phyloP scores from a whole-genome alignment of 2,797 vertebrate species.

The Chelidonichthys spinosus region DNA sequence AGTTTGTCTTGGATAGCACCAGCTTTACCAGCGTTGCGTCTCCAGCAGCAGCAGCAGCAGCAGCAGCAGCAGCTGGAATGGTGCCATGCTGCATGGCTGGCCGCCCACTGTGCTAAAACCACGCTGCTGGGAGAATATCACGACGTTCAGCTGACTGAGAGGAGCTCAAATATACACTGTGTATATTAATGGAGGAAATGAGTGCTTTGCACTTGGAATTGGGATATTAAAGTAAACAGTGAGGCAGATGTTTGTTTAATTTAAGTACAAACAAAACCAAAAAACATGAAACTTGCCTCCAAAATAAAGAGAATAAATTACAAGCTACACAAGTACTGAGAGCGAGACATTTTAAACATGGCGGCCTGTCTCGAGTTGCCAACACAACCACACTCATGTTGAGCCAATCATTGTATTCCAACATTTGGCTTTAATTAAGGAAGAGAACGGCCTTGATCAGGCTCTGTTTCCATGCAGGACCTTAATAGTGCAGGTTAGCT shows the following conservation, averaged over 20 bases:
- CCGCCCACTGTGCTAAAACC: slow-evolving; percentile 15
- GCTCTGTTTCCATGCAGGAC: not conserved
- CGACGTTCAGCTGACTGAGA: slow-evolving; percentile 6
- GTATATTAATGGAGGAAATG: not conserved
- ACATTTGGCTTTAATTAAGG: not conserved
- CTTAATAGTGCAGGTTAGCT: not conserved
- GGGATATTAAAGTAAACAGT: not conserved
- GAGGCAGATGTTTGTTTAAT: not conserved
- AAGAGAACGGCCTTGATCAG: not conserved
- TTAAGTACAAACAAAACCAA: not conserved
- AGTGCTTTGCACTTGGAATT: not conserved
- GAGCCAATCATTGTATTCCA: not conserved
- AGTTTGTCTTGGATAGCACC: not conserved
- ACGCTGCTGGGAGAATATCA: slow-evolving; percentile 13
- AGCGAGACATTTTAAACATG: not conserved
- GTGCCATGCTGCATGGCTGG: slow-evolving; percentile 14
- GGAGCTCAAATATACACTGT: not conserved
- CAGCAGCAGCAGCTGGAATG: slow-evolving; percentile 1
- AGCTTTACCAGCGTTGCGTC: not conserved
- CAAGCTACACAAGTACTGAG: not conserved
- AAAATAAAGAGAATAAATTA: not conserved
- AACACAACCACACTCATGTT: not conserved
- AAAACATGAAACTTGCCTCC: not conserved
- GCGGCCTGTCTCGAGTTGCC: not conserved
- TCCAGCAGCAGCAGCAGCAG: slow-evolving; percentile 6